Conservation (phyloP, 2,113 vertebrate species). For the Labeo rohita region DNA sequence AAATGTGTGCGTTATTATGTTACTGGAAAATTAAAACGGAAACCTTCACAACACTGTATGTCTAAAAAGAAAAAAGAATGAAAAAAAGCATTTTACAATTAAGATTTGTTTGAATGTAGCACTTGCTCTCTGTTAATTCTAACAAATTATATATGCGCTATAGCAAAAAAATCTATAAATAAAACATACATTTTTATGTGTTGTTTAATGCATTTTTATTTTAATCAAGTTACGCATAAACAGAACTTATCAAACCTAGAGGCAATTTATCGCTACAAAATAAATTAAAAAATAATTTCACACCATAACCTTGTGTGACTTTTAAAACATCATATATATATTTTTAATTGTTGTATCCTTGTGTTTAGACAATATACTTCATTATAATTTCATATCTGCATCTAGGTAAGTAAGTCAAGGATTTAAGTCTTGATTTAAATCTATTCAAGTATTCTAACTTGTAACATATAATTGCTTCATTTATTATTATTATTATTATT, state of each 20-base stretch:
- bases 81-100: too few species aligned
- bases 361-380: neutral
- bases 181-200: neutral
- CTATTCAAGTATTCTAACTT: neutral
- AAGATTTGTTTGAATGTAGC: neutral
- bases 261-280: neutral
- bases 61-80: neutral
- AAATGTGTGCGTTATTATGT: neutral
- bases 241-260: neutral
- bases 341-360: neutral
- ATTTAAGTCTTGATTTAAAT: neutral
- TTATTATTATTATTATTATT: neutral
- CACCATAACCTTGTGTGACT: conserved; percentile 15
- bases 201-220: neutral
- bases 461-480: neutral
- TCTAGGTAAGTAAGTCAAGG: neutral
- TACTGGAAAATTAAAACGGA: neutral
- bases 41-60: neutral
- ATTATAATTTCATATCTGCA: neutral
- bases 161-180: neutral
- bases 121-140: neutral
- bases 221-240: neutral
- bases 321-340: neutral
- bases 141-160: neutral
- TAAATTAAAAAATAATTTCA: neutral